phyloP scores from a whole-genome alignment of 1,140 invertebrate species.

The Bombus fervidus region DNA sequence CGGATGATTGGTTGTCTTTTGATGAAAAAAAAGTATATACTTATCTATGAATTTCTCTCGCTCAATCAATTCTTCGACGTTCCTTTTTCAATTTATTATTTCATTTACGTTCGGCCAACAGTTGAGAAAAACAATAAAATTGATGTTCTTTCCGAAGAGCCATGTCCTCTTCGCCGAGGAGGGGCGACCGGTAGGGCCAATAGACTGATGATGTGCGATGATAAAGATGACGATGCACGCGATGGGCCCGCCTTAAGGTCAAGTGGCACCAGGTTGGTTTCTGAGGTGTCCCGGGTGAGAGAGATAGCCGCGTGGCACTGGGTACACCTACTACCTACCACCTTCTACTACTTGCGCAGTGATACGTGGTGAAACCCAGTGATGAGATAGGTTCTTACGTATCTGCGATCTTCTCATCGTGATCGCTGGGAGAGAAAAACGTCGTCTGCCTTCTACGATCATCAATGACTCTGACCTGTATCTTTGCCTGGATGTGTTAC shows the following conservation, averaged over 20 bases:
- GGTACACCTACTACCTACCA: conserved; percentile 70
- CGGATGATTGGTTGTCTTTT: conserved; percentile 74
- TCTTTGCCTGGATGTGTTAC: conserved; percentile 46
- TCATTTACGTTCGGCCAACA: conserved; percentile 80
- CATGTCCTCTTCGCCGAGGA: conserved; percentile 83
- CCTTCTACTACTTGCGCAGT: conserved; percentile 70
- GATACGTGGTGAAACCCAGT: conserved; percentile 72
- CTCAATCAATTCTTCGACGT: conserved; percentile 62
- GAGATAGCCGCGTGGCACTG: conserved; percentile 72
- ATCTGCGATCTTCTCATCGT: conserved; percentile 62
- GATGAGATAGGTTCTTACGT: conserved; percentile 69
- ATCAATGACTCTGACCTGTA: conserved; percentile 57
- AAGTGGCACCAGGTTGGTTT: conserved; percentile 77
- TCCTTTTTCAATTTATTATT: conserved; percentile 75
- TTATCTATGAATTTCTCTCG: conserved; percentile 49
- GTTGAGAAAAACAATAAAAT: conserved; percentile 79
- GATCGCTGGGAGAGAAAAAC: conserved; percentile 59
- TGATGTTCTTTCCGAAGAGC: conserved; percentile 84
- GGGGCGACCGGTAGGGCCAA: conserved; percentile 81
- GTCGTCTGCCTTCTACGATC: conserved; percentile 55
- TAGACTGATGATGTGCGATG: conserved; percentile 81
- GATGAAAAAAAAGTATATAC: conserved; percentile 56
- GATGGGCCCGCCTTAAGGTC: conserved; percentile 77
- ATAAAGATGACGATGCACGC: conserved; percentile 78
- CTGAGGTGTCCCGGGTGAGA: conserved; percentile 76